Conservation (phyloP, 2,888 invertebrate species). For the Athalia rosae region DNA sequence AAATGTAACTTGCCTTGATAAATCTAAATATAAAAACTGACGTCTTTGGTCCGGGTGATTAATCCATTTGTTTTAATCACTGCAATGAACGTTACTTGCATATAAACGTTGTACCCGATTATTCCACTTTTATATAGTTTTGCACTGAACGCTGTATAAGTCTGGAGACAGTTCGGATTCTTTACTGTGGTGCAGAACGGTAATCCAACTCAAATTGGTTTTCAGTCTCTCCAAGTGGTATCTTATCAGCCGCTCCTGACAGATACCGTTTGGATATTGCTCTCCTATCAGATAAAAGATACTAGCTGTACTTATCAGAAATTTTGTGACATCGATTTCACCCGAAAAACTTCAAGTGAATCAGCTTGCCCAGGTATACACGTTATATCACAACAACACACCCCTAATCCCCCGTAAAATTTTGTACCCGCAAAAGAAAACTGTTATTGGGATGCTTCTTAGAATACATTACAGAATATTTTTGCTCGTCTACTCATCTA, state of each 20-base stretch:
- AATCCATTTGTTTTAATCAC: conserved; percentile 24
- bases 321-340: conserved; percentile 27
- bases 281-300: conserved; percentile 48
- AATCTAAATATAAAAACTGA: too few relatives aligned
- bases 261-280: conserved; percentile 45
- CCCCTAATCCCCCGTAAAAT: not conserved
- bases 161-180: not conserved
- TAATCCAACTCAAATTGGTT: conserved; percentile 40
- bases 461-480: not conserved
- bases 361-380: not conserved
- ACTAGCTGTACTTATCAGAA: conserved; percentile 25
- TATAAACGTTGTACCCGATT: not conserved
- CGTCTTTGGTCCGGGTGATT: not conserved
- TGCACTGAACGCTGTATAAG: not conserved
- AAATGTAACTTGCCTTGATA: too few relatives aligned
- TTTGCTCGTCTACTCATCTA: conserved; percentile 16
- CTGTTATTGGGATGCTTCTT: not conserved
- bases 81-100: not conserved
- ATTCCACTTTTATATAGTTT: not conserved
- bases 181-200: conserved; percentile 18
- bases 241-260: conserved; percentile 49
- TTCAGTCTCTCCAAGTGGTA: conserved; percentile 42
- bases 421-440: not conserved
- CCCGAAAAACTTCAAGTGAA: conserved; percentile 7
- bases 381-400: conserved; percentile 1